Conservation (phyloP, 2,113 vertebrate genomes). For the Myrmecophaga tridactyla region DNA sequence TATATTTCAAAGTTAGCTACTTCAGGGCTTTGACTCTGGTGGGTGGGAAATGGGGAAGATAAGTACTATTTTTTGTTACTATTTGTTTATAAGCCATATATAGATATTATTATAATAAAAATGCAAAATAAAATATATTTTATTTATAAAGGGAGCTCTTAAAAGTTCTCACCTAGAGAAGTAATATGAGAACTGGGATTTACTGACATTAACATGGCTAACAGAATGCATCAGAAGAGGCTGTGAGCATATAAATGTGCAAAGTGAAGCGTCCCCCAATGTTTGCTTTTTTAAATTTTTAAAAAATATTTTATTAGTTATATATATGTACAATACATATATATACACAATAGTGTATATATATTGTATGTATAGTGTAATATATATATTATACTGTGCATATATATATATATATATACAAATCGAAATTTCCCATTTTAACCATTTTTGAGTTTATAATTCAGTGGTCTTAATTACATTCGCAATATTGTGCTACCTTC, state of each 20-base stretch:
- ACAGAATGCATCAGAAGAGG: conserved; percentile 11
- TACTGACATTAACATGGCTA: neutral
- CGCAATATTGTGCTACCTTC: too few species aligned
- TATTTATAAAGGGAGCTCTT: neutral
- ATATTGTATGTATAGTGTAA: too few species aligned
- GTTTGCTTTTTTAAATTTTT: neutral
- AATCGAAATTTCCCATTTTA: too few species aligned
- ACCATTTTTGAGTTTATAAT: too few species aligned
- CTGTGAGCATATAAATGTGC: neutral
- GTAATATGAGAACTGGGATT: neutral
- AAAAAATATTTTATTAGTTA: too few species aligned
- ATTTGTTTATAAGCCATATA: neutral
- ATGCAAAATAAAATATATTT: neutral
- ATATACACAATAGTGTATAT: too few species aligned
- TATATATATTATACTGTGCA: too few species aligned
- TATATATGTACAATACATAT: too few species aligned
- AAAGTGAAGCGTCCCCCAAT: neutral
- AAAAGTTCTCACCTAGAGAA: neutral
- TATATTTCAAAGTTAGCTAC: conserved; percentile 15
- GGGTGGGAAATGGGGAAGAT: neutral
- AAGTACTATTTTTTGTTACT: conserved; percentile 5
- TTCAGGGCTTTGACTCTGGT: neutral
- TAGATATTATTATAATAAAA: conserved; percentile 2
- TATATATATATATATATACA: too few species aligned
- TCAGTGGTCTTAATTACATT: too few species aligned